phyloP scores from a whole-genome alignment of 2,888 invertebrate genomes.

The Pediacus dermestoides region DNA sequence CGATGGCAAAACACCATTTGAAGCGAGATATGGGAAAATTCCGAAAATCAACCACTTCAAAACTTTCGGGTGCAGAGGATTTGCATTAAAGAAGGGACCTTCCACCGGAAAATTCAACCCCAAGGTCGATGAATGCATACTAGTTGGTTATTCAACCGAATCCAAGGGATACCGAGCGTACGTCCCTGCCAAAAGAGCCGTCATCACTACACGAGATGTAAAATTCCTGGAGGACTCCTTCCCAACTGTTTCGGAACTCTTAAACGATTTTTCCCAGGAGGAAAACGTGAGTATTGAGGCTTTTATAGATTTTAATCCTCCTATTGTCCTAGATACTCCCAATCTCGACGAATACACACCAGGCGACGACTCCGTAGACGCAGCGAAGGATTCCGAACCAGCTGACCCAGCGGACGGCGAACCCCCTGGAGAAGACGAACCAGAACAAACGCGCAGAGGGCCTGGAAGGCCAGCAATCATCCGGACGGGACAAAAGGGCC shows the following conservation, averaged over 20 bases:
- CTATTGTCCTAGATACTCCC: background rate
- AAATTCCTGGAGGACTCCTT: conserved; percentile 10
- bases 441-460: background rate
- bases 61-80: conserved; percentile 39
- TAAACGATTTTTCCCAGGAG: too few species aligned
- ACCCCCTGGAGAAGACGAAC: too few species aligned
- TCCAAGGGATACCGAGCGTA: conserved; percentile 24
- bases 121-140: too few species aligned
- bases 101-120: conserved; percentile 21
- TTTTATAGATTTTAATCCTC: background rate
- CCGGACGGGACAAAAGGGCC: conserved; percentile 4
- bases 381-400: background rate
- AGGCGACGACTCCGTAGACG: too few species aligned
- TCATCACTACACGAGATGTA: conserved; percentile 16
- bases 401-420: background rate
- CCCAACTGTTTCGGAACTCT: too few species aligned
- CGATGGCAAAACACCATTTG: conserved; percentile 34
- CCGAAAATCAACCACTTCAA: conserved; percentile 35
- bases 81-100: conserved; percentile 15
- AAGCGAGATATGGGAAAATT: conserved; percentile 34
- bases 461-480: conserved; percentile 5
- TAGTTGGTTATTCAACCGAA: conserved; percentile 18
- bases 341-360: too few species aligned
- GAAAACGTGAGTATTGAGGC: background rate
- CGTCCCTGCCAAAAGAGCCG: conserved; percentile 8